Conservation (phyloP, 2,888 invertebrate species). For the Drosophila paramelanica region DNA sequence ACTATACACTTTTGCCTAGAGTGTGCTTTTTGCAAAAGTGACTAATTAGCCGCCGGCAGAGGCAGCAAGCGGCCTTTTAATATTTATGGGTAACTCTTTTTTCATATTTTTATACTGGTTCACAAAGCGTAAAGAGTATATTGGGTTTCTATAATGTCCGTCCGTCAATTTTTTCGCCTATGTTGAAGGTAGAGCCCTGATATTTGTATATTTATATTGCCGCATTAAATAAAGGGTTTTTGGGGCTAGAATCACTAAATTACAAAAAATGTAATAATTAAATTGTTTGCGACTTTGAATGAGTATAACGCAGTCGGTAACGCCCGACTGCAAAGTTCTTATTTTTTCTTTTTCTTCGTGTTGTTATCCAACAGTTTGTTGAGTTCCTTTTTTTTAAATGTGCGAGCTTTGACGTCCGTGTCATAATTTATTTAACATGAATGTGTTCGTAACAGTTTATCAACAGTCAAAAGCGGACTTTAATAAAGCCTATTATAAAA, state of each 20-base stretch:
- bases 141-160: too few species aligned
- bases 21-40: conserved; percentile 8
- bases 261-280: too few species aligned
- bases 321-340: not conserved
- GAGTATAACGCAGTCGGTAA: too few species aligned
- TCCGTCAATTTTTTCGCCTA: too few species aligned
- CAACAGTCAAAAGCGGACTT: conserved; percentile 25
- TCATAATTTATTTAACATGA: conserved; percentile 39
- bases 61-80: conserved; percentile 20
- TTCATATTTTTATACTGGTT: not conserved
- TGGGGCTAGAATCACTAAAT: too few species aligned
- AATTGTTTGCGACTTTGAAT: too few species aligned
- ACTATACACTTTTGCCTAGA: conserved; percentile 1
- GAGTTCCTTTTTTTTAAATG: conserved; percentile 10
- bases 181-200: too few species aligned
- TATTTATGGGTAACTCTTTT: conserved; percentile 24
- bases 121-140: too few species aligned
- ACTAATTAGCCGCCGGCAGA: conserved; percentile 36
- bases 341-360: not conserved
- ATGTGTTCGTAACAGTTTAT: conserved; percentile 20
- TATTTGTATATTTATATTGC: too few species aligned
- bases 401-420: not conserved
- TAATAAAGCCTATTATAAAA: conserved; percentile 33
- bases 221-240: too few species aligned
- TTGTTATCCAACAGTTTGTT: conserved; percentile 43